Base-by-base conservation (phyloP, 2,888 invertebrate genomes). In the Plagodis dolabraria region DNA sequence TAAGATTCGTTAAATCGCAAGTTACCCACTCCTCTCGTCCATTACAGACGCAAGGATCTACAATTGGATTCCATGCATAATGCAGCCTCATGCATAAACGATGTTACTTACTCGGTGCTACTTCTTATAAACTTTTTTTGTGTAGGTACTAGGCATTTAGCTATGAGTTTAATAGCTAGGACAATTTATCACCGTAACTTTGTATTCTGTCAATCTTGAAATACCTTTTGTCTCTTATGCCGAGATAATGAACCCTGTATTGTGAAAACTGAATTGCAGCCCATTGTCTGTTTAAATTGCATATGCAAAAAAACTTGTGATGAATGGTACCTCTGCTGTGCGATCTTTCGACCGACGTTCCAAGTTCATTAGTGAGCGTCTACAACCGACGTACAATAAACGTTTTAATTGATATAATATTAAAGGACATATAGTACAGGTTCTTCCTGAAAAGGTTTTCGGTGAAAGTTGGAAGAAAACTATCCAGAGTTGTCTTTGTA, bases 61-160 rank as follows among this genome's bases (percentile, higher is more conserved):
- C 79, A 80, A 82, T 83, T 81, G 84, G 83, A 83, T 83, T 83
- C 79, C 86, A 86, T 88, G 85, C 84, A 89, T 87, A 87, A 89
- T 88, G 81, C 79, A 80, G 72, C 72, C 83, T 86, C 86, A 87
- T 89, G 80, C 87, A 89, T 89, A 87, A 80, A 77, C 81, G 82
- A 85, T 83, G 82, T 79, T 78, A 81, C 79, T 83, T 80, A 82
- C 81, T 78, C 73, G 79, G 72, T 78, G 82, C 82, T 82, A 76
- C 80, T 76, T 83, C 77, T 77, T 82, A 75, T 76, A 76, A 77
- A 60, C 72, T 68, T 76, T 79, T 80, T 78, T 71, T 10, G 10
- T 40, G 10, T 40, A 9, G 74, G 71, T 72, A 74, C 72, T 65
- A 70, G 65, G 62, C 71, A 77, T 78, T 77, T 70, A 72, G 56